These are phyloP conservation scores for Deilephila elpenor DNA, from an alignment of 2,888 invertebrate species.

Conservation along the genomic window DNA sequence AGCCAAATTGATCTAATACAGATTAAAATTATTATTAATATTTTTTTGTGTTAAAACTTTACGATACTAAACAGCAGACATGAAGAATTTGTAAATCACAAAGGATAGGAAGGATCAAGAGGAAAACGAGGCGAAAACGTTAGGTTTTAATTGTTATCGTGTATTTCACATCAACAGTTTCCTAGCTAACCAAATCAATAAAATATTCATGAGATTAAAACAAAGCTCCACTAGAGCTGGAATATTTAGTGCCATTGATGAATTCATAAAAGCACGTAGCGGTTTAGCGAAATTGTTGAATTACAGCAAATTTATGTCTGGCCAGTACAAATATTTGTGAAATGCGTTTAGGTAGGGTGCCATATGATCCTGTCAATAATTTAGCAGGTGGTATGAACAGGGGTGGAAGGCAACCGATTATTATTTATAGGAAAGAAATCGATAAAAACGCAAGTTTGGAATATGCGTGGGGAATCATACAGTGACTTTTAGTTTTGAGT, in stretches of 20 bases:
- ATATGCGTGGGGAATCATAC: background rate
- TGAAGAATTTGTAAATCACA: too few species aligned
- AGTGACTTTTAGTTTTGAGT: background rate
- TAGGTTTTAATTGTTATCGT: background rate
- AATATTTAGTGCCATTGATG: background rate
- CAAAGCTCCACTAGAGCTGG: background rate
- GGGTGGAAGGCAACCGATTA: conserved; percentile 44
- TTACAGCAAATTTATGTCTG: conserved; percentile 31
- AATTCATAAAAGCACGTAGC: conserved; percentile 4
- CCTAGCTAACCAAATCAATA: conserved; percentile 3
- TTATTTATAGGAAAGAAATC: conserved; percentile 30
- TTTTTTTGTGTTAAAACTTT: too few species aligned
- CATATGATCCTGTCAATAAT: conserved; percentile 46
- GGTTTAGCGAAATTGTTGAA: background rate
- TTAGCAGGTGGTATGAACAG: conserved; percentile 45
- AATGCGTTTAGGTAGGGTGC: conserved; percentile 41
- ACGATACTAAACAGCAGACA: too few species aligned
- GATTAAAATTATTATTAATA: too few species aligned
- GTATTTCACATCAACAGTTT: background rate
- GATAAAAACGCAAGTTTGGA: conserved; percentile 20
- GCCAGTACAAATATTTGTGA: conserved; percentile 41
- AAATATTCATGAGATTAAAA: background rate
- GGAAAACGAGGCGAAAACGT: background rate
- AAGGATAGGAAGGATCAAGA: too few species aligned
- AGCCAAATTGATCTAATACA: too few species aligned